Evolutionary conservation across 2,888 invertebrate genomes (phyloP), one percentile per base, ranked within the genome.

Genomic region (Altica lythri): DNA sequence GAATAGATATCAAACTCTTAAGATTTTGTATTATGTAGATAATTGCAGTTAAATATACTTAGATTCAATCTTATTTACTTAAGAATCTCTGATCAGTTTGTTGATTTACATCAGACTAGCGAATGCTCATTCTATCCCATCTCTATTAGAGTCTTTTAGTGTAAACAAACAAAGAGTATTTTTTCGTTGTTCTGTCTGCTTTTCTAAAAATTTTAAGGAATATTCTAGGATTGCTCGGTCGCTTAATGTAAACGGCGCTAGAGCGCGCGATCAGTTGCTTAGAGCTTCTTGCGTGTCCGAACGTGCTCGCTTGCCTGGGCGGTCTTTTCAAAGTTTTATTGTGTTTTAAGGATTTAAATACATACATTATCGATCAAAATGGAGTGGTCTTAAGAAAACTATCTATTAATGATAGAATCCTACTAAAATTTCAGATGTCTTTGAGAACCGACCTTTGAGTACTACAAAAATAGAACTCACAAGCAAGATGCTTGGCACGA

Each of bases 401-500:
- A 17, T 2, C 1, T 37, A 40, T 40, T 40, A 40, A 22, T 40
- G 40, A 40, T 40, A 19, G 19, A 19, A 40, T 17, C 22, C 40
- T 40, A 40, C 40, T 10, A 13, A 2, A 40, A 40, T 40, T 19
- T 9, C n/a, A 40, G 5, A 25, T 22, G 40, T 40, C 40, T 19
- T 17, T 40, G 40, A 19, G 40, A 40, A 13, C 18, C 40, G 40
- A 40, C 40, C 2, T 22, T 13, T 40, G 19, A 40, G 19, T 2
- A 40, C 13, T 40, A 40, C 17, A 40, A 40, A 43, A 27, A 43
- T 43, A 43, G 25, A 22, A 42, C 22, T 42, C 25, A 12, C 42
- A 42, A 43, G 27, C 40, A 40, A 40, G 43, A 43, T 43, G 43
- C 17, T 16, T 37, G 37, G 37, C 16, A n/a, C 6, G 27, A 43